Conservation (phyloP, 1,140 invertebrate species). For the Ceratoteleas bidentatus region DNA sequence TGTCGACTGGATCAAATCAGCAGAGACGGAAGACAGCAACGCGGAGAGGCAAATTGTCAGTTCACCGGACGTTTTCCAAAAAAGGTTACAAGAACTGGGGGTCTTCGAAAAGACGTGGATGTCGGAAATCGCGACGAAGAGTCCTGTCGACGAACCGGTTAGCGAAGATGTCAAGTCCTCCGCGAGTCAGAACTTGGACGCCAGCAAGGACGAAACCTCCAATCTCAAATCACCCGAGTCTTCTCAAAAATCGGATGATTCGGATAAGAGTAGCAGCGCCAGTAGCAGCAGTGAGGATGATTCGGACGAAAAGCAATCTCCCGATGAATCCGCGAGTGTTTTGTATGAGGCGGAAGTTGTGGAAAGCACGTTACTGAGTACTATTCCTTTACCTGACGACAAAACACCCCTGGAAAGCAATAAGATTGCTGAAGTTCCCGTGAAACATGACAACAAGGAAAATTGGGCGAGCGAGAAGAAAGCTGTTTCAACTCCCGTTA, state of each 20-base stretch:
- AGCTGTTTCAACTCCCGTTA: background rate
- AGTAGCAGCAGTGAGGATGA: conserved; percentile 17
- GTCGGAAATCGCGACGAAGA: conserved; percentile 45
- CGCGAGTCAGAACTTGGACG: conserved; percentile 1
- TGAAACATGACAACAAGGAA: conserved; percentile 9
- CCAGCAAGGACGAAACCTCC: conserved; percentile 64
- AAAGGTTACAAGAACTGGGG: conserved; percentile 64
- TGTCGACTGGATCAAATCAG: conserved; percentile 69
- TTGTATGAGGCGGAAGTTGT: conserved; percentile 32
- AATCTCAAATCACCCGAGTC: conserved; percentile 75
- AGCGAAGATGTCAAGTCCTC: background rate
- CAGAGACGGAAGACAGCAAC: background rate
- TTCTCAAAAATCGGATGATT: conserved; percentile 73
- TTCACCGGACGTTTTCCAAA: conserved; percentile 68
- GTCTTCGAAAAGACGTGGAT: conserved; percentile 67
- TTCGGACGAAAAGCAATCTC: conserved; percentile 48
- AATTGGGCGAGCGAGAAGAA: conserved; percentile 5
- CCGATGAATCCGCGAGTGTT: background rate
- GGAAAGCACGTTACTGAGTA: conserved; percentile 30
- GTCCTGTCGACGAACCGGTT: background rate
- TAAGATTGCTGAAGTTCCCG: background rate
- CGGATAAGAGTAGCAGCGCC: conserved; percentile 20
- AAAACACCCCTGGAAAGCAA: background rate
- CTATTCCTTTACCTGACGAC: conserved; percentile 58
- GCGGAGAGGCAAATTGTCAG: conserved; percentile 3